A percentile compares a stretch with the other conserved stretches of the same genome.
These are phyloP conservation scores for Lithophane socia DNA, from an alignment of 2,888 invertebrate genomes.

Conservation along the genomic window DNA sequence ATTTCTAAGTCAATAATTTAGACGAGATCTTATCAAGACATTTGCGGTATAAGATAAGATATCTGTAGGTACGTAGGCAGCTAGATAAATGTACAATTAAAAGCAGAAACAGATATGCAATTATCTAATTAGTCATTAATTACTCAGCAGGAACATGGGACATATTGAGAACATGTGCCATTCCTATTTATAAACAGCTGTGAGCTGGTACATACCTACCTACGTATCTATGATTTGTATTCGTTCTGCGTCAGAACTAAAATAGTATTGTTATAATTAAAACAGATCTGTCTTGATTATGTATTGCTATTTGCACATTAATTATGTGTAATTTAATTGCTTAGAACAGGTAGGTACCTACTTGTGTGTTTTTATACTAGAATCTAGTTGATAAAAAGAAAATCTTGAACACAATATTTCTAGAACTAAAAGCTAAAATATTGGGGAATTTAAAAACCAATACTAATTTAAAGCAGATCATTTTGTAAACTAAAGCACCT, in stretches of 20 bases:
- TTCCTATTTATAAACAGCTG: slow-evolving; percentile 52
- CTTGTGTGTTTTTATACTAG: not conserved
- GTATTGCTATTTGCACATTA: slow-evolving; percentile 12
- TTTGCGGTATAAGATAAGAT: slow-evolving; percentile 53
- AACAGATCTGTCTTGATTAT: slow-evolving; percentile 21
- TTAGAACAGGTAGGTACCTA: too few relatives aligned
- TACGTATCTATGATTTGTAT: slow-evolving; percentile 36
- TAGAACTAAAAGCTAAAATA: not conserved
- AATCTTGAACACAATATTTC: not conserved
- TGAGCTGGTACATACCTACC: not conserved
- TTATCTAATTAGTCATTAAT: slow-evolving; percentile 83
- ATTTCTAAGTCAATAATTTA: slow-evolving; percentile 57
- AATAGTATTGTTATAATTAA: slow-evolving; percentile 41
- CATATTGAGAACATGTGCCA: slow-evolving; percentile 66
- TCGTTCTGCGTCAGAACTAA: slow-evolving; percentile 24
- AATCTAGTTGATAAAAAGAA: not conserved
- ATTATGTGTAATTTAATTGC: slow-evolving; percentile 5
- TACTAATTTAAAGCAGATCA: slow-evolving; percentile 16
- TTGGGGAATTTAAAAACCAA: slow-evolving; percentile 2
- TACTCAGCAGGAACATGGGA: slow-evolving; percentile 74
- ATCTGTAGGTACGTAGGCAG: slow-evolving; percentile 14
- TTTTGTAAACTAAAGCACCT: slow-evolving; percentile 9
- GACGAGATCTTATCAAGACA: slow-evolving; percentile 55
- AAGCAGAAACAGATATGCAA: slow-evolving; percentile 74
- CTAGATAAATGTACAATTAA: slow-evolving; percentile 47